Conservation (phyloP, 1,140 invertebrate species). For the Listronotus oregonensis region DNA sequence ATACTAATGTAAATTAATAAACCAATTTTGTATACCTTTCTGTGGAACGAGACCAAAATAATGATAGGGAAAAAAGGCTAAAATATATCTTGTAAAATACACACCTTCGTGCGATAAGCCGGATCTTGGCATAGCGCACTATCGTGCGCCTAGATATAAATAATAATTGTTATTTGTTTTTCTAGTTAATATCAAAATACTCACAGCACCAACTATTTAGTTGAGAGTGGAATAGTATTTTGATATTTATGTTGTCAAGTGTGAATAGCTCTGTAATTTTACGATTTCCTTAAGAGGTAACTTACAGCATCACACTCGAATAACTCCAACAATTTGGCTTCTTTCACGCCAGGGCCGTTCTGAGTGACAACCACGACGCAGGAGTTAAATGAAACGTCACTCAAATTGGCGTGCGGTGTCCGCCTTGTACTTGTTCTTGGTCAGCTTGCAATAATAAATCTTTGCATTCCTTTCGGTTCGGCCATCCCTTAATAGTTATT, state of each 20-base stretch:
- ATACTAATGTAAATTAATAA: no score
- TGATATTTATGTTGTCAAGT: not conserved
- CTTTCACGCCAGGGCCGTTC: slow-evolving; percentile 44
- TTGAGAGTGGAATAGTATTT: no score
- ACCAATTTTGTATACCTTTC: no score
- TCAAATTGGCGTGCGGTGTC: slow-evolving; percentile 51
- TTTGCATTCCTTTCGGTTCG: slow-evolving; percentile 37
- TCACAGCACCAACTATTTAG: no score
- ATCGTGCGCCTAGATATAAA: no score
- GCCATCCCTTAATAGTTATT: slow-evolving; percentile 39
- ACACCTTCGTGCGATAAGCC: no score
- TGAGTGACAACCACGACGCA: slow-evolving; percentile 52
- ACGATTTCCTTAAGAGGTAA: slow-evolving; percentile 37
- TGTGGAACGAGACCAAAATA: no score
- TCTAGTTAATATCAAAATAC: no score
- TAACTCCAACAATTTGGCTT: slow-evolving; percentile 34
- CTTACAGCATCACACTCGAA: slow-evolving; percentile 51
- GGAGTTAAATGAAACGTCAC: slow-evolving; percentile 57
- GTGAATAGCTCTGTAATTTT: slow-evolving; percentile 17
- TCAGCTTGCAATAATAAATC: slow-evolving; percentile 54
- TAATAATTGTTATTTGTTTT: no score
- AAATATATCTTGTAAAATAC: no score
- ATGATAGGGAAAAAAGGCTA: no score
- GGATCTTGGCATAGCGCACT: no score
- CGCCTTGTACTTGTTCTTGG: slow-evolving; percentile 53